phyloP scores from a whole-genome alignment of 2,113 vertebrate species.

The Periophthalmus modestus region DNA sequence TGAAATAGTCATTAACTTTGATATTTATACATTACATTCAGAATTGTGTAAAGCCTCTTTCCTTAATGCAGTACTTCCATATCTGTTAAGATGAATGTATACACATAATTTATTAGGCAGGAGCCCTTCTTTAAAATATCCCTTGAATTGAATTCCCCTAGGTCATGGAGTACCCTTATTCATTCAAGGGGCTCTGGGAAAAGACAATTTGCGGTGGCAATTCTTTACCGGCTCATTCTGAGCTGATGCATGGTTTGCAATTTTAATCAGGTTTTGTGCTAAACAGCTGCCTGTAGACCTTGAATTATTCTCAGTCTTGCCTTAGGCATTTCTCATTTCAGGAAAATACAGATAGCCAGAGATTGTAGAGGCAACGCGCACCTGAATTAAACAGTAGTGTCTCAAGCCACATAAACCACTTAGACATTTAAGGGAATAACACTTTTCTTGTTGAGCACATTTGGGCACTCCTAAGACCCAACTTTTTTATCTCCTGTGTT shows the following conservation, averaged over 20 bases:
- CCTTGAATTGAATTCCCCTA: slow-evolving; percentile 10
- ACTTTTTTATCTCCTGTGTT: slow-evolving; percentile 23
- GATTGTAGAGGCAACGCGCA: slow-evolving; percentile 52
- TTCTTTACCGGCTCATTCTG: slow-evolving; percentile 50
- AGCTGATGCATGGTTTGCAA: slow-evolving; percentile 67
- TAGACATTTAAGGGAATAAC: slow-evolving; percentile 55
- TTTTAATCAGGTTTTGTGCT: slow-evolving; percentile 77
- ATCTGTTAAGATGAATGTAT: slow-evolving; percentile 9
- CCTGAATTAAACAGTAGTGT: slow-evolving; percentile 64
- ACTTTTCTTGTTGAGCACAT: slow-evolving; percentile 39
- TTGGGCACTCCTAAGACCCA: slow-evolving; percentile 30
- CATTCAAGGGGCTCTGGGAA: slow-evolving; percentile 25
- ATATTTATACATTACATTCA: not conserved
- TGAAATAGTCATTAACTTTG: not conserved
- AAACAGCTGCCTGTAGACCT: slow-evolving; percentile 74
- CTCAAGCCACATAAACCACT: slow-evolving; percentile 57
- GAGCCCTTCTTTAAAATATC: not conserved
- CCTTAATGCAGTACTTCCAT: not conserved
- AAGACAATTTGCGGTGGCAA: slow-evolving; percentile 57
- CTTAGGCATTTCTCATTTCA: slow-evolving; percentile 71
- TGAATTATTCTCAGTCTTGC: slow-evolving; percentile 69
- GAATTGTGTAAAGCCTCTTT: not conserved
- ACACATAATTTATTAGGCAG: slow-evolving; percentile 18
- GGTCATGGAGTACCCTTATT: slow-evolving; percentile 24
- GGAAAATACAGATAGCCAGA: slow-evolving; percentile 46